Evolutionary conservation across 2,113 vertebrate genomes (phyloP), one percentile per base, ranked within the genome.

Genomic region (Nymphicus hollandicus): DNA sequence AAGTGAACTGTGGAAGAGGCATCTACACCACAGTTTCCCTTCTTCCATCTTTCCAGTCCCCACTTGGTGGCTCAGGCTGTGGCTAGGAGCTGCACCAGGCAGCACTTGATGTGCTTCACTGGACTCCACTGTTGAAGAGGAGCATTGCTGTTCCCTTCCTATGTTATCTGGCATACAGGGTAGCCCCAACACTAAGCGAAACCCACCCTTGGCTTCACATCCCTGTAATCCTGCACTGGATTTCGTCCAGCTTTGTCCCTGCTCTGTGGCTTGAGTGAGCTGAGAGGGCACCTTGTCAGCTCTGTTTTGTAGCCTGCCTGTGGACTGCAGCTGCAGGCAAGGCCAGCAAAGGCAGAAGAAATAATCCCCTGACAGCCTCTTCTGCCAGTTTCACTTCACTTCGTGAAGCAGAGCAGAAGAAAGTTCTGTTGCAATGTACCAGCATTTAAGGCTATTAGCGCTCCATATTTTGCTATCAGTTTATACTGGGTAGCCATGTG

Each of bases 151-250:
- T 47, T 47, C 33, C 44, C 47, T 58, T 63, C 66, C 80, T 58
- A 0, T 49, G 7, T 49, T 50, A 64, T 3, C n/a, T 72, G 61
- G 27, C 37, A n/a, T 2, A 8, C 0, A 2, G 41, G 14, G 24
- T 39, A 72, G 46, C 35, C 60, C 29, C 44, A 69, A 7, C 41
- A 24, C 41, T 28, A 35, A 76, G 13, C 11, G 16, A 83, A 83
- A 41, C 27, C 43, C 81, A 65, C 7, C 17, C 60, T 70, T 70
- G 2, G 1, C 31, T 58, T 74, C 73, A 53, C 25, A 35, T 13
- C 0, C 0, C 47, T 0, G 0, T 63, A 17, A 53, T 20, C 25
- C 61, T 37, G 61, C 66, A 31, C 47, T 44, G 53, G 16, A 31
- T 83, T 47, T 35, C 56, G 74, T 69, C 52, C 22, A 60, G 82